Evolutionary conservation across 2,113 vertebrate genomes (phyloP), one percentile per base, ranked within the genome.

Genomic region (Lota lota): DNA sequence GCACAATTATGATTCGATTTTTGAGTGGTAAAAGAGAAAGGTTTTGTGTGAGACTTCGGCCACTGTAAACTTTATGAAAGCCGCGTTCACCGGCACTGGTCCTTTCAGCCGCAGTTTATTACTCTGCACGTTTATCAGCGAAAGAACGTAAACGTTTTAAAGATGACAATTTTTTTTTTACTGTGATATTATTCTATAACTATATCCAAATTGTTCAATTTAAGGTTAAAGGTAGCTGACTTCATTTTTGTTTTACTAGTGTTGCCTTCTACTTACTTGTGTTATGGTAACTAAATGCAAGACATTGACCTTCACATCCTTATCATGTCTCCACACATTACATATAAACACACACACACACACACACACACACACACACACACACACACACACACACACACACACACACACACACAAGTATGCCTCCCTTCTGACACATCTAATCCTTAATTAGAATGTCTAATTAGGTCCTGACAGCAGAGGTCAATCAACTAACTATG

Each of bases 401-500:
- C 66, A 18, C 68, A 69, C 61, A 22, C 73, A 66, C 65, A 60
- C 56, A 72, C 36, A 56, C 68, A 67, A 63, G 51, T 28, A 21
- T 68, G 36, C 72, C 64, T 79, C 80, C 71, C 81, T 71, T 67
- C 74, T 83, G 82, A 86, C 85, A 77, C 54, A 70, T 79, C 81
- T 89, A 86, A 87, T 90, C 83, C 79, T 83, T 89, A 88, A 89
- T 89, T 88, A 88, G 82, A 82, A 85, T 89, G 83, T 86, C 85
- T 86, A 88, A 89, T 88, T 90, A 90, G 79, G 77, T 68, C 77
- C 77, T 82, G 87, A 87, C 88, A 88, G 85, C 79, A 88, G 87
- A 88, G 86, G 88, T 90, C 88, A 90, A 86, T 89, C 86, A 86
- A 86, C 83, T 88, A 84, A 90, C 89, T 90, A 89, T 83, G 77